phyloP scores from a whole-genome alignment of 2,888 invertebrate species.

The Magallana nippona region DNA sequence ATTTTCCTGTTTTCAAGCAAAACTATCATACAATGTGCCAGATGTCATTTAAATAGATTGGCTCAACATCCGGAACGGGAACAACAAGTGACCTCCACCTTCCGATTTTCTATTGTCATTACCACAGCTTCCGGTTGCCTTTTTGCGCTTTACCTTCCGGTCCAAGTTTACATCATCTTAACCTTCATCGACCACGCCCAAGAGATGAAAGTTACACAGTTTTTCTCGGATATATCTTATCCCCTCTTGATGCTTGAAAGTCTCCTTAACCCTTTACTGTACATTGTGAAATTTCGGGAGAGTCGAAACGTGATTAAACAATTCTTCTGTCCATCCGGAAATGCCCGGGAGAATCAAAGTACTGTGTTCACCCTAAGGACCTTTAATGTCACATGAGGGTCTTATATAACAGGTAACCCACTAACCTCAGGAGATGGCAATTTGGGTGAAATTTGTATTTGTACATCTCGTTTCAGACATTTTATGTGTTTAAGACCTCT shows the following conservation, averaged over 20 bases:
- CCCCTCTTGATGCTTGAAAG: background rate
- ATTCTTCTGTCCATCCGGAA: constrained; percentile 1
- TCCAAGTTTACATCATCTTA: background rate
- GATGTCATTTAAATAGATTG: background rate
- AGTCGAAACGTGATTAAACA: constrained; percentile 1
- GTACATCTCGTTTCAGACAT: too few relatives aligned
- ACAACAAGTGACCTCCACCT: background rate
- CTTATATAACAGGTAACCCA: too few relatives aligned
- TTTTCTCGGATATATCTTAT: background rate
- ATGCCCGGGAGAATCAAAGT: too few relatives aligned
- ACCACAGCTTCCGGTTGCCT: background rate
- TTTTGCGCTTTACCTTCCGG: background rate
- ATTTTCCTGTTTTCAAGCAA: background rate
- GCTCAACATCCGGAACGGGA: background rate
- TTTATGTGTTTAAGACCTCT: too few relatives aligned
- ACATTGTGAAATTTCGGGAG: constrained; percentile 5
- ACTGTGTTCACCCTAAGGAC: too few relatives aligned
- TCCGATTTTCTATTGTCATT: background rate
- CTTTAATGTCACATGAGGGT: too few relatives aligned
- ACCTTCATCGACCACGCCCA: background rate
- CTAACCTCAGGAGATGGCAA: too few relatives aligned
- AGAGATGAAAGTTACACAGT: background rate
- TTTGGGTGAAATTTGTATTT: too few relatives aligned
- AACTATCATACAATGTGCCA: constrained; percentile 5
- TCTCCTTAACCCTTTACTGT: background rate